A percentile compares a stretch with the other conserved stretches of the same genome.
These are phyloP conservation scores for Puma concolor DNA, from an alignment of 2,113 vertebrate genomes.

Conservation along the genomic window DNA sequence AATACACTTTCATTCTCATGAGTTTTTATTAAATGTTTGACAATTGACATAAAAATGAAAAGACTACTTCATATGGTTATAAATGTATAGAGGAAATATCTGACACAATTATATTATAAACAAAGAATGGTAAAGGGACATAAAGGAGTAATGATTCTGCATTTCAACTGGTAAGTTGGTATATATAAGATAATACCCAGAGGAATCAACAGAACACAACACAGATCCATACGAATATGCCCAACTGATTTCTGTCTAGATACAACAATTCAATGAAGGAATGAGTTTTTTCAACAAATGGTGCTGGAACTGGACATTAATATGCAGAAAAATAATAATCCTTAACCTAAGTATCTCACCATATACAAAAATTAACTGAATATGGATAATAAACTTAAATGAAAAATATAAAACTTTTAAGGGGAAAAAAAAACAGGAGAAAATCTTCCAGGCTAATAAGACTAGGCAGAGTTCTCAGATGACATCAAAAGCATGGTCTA, in stretches of 20 bases:
- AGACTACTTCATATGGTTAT: not conserved
- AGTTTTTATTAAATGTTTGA: conserved; percentile 12
- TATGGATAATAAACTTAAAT: not conserved
- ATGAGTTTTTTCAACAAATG: not conserved
- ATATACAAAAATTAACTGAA: not conserved
- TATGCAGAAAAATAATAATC: not conserved
- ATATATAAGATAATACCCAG: not conserved
- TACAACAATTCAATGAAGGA: not conserved
- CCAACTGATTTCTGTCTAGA: not conserved
- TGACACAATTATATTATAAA: not conserved
- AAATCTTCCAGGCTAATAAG: not conserved
- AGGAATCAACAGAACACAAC: not conserved
- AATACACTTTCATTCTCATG: not conserved
- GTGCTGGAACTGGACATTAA: not conserved
- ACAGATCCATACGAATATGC: not conserved
- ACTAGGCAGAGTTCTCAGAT: not conserved
- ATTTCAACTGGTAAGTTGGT: not conserved
- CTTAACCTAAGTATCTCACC: not conserved
- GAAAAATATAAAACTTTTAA: not conserved
- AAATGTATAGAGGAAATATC: not conserved
- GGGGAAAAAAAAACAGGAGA: not conserved
- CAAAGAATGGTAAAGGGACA: not conserved
- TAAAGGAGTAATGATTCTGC: not conserved
- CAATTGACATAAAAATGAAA: not conserved
- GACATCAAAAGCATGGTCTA: not conserved